phyloP scores from a whole-genome alignment of 2,113 vertebrate genomes.

The Protomyctophum bolini region DNA sequence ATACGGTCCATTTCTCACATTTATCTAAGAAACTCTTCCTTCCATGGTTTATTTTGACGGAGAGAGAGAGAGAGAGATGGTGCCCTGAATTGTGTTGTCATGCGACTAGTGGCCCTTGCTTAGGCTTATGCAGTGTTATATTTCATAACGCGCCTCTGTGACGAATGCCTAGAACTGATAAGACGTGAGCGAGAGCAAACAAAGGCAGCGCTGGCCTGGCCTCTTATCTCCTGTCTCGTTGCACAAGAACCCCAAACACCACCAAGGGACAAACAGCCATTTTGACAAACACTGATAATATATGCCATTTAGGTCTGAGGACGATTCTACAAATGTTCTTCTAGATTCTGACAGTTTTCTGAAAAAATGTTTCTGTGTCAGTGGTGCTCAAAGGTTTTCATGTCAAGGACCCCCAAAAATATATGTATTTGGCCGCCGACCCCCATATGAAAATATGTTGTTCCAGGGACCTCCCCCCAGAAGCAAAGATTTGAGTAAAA shows the following conservation, averaged over 20 bases:
- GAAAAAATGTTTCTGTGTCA: no score
- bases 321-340: no score
- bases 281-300: slow-evolving; percentile 11
- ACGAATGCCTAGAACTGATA: slow-evolving; percentile 65
- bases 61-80: not conserved
- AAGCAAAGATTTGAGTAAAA: no score
- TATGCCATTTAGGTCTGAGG: no score
- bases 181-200: slow-evolving; percentile 68
- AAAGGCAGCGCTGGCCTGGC: slow-evolving; percentile 53
- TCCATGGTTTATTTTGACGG: not conserved
- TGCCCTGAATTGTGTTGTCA: slow-evolving; percentile 13
- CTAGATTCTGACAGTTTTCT: no score
- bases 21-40: not conserved
- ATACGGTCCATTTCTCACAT: not conserved
- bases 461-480: no score
- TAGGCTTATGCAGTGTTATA: no score
- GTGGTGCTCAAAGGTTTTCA: no score
- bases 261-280: slow-evolving; percentile 24
- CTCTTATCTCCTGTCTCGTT: slow-evolving; percentile 62
- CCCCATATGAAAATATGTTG: no score
- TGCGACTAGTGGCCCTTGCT: slow-evolving; percentile 10
- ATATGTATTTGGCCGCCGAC: no score
- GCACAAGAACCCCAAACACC: slow-evolving; percentile 58
- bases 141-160: slow-evolving; percentile 60
- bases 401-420: no score